Evolutionary conservation across 2,888 invertebrate genomes (phyloP).

Genomic region (Tetragnatha montana): DNA sequence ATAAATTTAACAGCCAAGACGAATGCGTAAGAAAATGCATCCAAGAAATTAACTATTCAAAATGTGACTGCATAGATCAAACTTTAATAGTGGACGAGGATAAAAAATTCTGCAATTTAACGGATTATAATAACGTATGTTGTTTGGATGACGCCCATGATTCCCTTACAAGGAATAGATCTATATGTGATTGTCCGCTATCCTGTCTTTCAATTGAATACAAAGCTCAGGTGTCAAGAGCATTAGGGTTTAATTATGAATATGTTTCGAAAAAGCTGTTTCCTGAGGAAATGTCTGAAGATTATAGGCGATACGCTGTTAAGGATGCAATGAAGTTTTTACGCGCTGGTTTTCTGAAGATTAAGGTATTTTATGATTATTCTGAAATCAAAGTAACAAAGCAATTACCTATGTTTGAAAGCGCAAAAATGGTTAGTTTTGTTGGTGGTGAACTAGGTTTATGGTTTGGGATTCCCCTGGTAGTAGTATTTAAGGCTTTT

Average conservation of each 20-base stretch:
- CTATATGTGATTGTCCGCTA: neutral
- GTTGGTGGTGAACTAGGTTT: constrained; percentile 34
- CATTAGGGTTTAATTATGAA: neutral
- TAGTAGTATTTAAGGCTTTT: constrained; percentile 32
- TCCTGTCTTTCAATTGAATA: neutral
- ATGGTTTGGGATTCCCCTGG: constrained; percentile 41
- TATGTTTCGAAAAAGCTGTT: neutral
- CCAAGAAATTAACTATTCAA: neutral
- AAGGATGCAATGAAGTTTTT: too few species aligned
- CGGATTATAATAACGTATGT: neutral
- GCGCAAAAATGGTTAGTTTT: constrained; percentile 25
- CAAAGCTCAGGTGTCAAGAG: neutral
- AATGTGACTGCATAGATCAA: constrained; percentile 25
- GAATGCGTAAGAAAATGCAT: constrained; percentile 17
- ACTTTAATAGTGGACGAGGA: neutral
- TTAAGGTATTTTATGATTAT: constrained; percentile 36
- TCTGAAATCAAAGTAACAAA: constrained; percentile 14
- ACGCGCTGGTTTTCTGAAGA: neutral
- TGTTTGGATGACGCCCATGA: constrained; percentile 12
- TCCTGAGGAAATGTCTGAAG: neutral
- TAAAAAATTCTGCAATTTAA: neutral
- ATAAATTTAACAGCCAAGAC: neutral
- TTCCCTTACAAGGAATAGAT: neutral
- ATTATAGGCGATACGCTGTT: neutral
- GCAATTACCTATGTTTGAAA: constrained; percentile 29